A percentile compares a stretch with the other conserved stretches of the same genome.
Conservation (phyloP, 2,113 vertebrate genomes). For the Xerus inauris region DNA sequence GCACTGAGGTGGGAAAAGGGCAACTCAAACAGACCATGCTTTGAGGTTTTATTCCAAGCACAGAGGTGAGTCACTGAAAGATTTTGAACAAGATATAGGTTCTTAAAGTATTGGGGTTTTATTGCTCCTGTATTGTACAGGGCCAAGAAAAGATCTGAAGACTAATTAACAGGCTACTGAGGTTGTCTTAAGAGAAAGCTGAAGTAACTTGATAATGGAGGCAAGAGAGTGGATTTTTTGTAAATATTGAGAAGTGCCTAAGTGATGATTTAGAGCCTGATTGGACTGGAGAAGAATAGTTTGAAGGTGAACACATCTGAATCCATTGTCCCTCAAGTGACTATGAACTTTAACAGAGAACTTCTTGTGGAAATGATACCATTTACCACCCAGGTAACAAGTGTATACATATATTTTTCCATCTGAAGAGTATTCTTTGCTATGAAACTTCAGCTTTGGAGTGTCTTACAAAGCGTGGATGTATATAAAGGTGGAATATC, state of each 20-base stretch:
- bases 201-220: too few species aligned
- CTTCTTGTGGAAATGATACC: neutral
- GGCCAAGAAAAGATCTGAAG: neutral
- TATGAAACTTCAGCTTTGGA: neutral
- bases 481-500: neutral
- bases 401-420: neutral
- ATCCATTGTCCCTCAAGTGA: neutral
- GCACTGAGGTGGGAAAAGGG: rapidly evolving
- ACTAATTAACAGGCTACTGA: neutral
- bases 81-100: neutral
- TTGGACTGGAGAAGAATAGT: neutral
- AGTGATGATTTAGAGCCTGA: neutral
- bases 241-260: neutral
- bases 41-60: slow-evolving; percentile 10
- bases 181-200: neutral
- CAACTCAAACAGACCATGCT: neutral
- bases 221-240: neutral
- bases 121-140: neutral
- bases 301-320: neutral
- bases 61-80: neutral
- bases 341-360: neutral
- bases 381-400: neutral
- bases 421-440: neutral
- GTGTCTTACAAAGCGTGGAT: neutral
- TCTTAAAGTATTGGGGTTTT: too few species aligned